Percentiles rank a stretch among this genome's conserved stretches.
These are phyloP conservation scores for Odontophorus gujanensis DNA, from an alignment of 2,113 vertebrate species.

Conservation along the genomic window DNA sequence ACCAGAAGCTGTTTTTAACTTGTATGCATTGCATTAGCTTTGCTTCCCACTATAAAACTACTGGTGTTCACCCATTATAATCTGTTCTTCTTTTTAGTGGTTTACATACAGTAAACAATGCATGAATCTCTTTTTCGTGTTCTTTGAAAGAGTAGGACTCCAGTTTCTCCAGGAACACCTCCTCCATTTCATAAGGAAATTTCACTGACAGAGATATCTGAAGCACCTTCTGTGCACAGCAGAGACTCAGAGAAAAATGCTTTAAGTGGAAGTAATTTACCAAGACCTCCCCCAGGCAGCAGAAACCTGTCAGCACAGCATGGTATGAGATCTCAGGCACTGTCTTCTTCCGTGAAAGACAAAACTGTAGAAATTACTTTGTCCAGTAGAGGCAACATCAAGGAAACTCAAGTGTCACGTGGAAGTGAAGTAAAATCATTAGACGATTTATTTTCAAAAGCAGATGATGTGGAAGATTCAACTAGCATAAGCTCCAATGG, in stretches of 20 bases:
- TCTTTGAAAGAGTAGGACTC: conserved; percentile 5
- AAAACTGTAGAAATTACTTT: neutral
- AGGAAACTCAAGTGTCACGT: conserved; percentile 36
- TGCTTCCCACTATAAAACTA: neutral
- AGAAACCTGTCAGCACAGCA: neutral
- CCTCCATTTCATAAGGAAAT: neutral
- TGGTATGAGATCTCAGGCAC: fast-evolving
- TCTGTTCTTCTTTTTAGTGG: neutral
- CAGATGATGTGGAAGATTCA: conserved; percentile 12
- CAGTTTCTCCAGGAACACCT: neutral
- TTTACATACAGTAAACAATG: neutral
- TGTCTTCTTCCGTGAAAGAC: neutral
- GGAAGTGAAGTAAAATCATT: conserved; percentile 76
- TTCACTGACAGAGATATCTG: conserved; percentile 29
- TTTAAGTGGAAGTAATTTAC: neutral
- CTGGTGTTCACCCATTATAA: neutral
- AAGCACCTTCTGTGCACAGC: neutral
- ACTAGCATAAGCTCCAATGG: conserved; percentile 73
- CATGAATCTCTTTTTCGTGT: neutral
- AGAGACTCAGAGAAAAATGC: neutral
- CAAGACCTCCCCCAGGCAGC: neutral
- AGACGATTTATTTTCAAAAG: conserved; percentile 78
- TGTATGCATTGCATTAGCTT: neutral
- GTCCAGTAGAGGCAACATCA: neutral
- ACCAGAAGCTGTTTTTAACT: neutral